A percentile compares a stretch with the other conserved stretches of the same genome.
These are phyloP conservation scores for Entomobrya proxima DNA, from an alignment of 2,888 invertebrate genomes.

Conservation along the genomic window DNA sequence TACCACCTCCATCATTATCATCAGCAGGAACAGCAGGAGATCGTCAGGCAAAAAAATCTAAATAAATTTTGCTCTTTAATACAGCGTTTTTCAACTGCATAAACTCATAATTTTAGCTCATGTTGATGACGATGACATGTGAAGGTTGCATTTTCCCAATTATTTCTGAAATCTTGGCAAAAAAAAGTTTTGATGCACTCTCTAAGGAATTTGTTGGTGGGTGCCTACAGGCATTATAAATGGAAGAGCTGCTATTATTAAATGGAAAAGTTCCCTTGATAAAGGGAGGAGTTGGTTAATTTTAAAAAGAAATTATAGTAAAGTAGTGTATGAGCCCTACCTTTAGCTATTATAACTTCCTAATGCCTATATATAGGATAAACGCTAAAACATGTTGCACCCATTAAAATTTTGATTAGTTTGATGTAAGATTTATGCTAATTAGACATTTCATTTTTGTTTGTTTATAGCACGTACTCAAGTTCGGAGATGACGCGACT, in stretches of 20 bases:
- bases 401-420: neutral
- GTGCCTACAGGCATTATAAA: constrained; percentile 4
- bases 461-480: constrained; percentile 74
- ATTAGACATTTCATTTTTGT: constrained; percentile 14
- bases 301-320: neutral
- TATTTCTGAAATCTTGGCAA: constrained; percentile 44
- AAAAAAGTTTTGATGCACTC: neutral
- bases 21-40: constrained; percentile 3
- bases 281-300: constrained; percentile 42
- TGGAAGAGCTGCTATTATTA: neutral
- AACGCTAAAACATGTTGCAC: too few relatives aligned
- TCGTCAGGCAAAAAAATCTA: constrained; percentile 34
- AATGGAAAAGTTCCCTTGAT: constrained; percentile 12
- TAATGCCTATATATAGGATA: too few relatives aligned
- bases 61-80: constrained; percentile 17
- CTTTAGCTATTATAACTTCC: neutral
- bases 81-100: neutral
- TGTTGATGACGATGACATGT: constrained; percentile 40
- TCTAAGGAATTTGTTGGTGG: neutral
- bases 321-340: neutral
- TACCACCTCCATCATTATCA: too few relatives aligned
- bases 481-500: constrained; percentile 75
- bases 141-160: constrained; percentile 35
- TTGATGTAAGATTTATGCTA: constrained; percentile 11
- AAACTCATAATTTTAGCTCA: constrained; percentile 20